phyloP scores from a whole-genome alignment of 2,888 invertebrate genomes.

The Luperina nickerlii region DNA sequence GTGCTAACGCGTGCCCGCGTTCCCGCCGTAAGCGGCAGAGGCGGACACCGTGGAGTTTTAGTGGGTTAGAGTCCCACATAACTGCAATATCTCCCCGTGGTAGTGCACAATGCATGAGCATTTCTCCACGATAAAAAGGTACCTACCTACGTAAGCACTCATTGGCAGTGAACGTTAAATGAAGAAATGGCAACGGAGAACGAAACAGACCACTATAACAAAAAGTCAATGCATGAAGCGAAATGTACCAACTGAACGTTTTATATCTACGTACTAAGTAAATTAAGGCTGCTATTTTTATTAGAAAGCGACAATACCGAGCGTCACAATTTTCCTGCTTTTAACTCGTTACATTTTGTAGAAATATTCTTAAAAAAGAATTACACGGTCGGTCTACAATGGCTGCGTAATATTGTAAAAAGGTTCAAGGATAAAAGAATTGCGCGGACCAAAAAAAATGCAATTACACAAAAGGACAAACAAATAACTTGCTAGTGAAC shows the following conservation, averaged over 20 bases:
- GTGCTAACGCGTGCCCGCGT: too few species aligned
- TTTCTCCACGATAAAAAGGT: too few species aligned
- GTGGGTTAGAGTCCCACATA: too few species aligned
- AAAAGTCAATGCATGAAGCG: neutral
- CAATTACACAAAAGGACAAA: conserved; percentile 58
- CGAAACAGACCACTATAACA: neutral
- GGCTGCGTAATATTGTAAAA: conserved; percentile 34
- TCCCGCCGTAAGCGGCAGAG: too few species aligned
- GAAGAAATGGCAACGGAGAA: neutral
- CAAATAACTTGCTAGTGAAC: conserved; percentile 42
- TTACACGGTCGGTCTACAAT: conserved; percentile 19
- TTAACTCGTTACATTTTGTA: conserved; percentile 21
- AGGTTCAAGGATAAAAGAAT: conserved; percentile 48
- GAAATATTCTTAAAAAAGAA: conserved; percentile 8
- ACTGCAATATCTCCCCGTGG: too few species aligned
- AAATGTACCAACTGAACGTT: neutral
- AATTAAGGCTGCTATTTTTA: conserved; percentile 8
- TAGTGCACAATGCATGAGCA: too few species aligned
- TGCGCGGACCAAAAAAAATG: conserved; percentile 42
- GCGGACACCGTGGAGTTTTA: too few species aligned
- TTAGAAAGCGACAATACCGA: neutral
- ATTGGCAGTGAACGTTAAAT: neutral
- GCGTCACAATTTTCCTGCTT: conserved; percentile 21
- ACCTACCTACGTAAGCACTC: neutral
- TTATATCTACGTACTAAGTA: neutral